A percentile compares a stretch with the other conserved stretches of the same genome.
Evolutionary conservation across 2,113 vertebrate genomes (phyloP).

Genomic region (Motacilla alba): DNA sequence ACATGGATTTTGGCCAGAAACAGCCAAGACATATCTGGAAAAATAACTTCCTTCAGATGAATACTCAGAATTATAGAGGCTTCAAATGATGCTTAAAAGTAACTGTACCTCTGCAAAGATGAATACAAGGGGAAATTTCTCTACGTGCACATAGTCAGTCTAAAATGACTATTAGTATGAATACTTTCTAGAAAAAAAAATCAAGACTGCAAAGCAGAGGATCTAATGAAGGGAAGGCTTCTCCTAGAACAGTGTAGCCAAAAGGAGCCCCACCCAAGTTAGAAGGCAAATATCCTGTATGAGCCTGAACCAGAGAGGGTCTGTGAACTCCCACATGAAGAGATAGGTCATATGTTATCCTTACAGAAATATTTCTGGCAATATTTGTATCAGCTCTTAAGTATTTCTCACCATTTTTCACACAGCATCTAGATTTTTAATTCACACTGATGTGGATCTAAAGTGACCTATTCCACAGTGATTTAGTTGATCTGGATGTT

Average conservation of each 20-base stretch:
- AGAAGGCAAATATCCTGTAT: neutral
- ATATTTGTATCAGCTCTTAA: neutral
- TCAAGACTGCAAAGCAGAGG: neutral
- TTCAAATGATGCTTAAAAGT: neutral
- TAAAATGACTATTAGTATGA: neutral
- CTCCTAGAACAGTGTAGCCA: fast-evolving
- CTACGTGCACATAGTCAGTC: neutral
- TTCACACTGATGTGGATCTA: neutral
- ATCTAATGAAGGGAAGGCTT: neutral
- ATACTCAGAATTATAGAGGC: neutral
- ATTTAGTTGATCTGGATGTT: neutral
- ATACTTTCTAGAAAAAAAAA: neutral
- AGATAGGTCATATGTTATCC: neutral
- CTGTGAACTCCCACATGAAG: neutral
- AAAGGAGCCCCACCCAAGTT: neutral
- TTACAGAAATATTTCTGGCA: neutral
- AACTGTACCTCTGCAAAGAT: neutral
- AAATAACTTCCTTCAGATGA: neutral
- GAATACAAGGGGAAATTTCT: neutral
- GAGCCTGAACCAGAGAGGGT: neutral
- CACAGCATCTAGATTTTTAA: neutral
- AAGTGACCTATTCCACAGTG: neutral
- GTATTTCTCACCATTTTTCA: neutral
- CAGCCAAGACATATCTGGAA: neutral
- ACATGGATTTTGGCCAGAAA: neutral